phyloP scores from a whole-genome alignment of 1,140 invertebrate species.

The Drosophila albomicans region DNA sequence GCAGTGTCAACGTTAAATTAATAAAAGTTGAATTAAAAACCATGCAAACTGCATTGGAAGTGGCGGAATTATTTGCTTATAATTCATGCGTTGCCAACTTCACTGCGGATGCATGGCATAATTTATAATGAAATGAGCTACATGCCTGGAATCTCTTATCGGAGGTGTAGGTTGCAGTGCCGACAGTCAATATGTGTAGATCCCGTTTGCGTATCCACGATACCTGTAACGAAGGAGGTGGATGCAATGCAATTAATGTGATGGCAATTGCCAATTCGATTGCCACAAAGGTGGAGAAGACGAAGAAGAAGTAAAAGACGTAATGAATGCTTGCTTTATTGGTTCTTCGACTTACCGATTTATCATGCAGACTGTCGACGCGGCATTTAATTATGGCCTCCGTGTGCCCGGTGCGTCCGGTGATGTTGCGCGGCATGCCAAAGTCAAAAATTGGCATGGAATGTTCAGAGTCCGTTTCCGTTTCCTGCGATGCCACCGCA shows the following conservation, averaged over 20 bases:
- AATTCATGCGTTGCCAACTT: not conserved
- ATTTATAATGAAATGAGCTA: slow-evolving; percentile 11
- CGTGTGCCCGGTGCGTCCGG: slow-evolving; percentile 92
- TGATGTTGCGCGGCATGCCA: slow-evolving; percentile 92
- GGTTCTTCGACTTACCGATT: slow-evolving; percentile 87
- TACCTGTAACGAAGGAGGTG: slow-evolving; percentile 85
- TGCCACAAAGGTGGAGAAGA: not conserved
- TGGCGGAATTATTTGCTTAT: not conserved
- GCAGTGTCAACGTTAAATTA: not conserved
- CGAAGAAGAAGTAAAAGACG: not conserved
- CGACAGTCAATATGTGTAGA: slow-evolving; percentile 91
- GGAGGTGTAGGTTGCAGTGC: slow-evolving; percentile 90
- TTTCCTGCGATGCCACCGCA: slow-evolving; percentile 38
- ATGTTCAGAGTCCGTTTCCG: slow-evolving; percentile 51
- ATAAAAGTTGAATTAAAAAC: not conserved
- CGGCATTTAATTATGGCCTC: slow-evolving; percentile 93
- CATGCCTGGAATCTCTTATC: slow-evolving; percentile 89
- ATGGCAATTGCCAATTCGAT: slow-evolving; percentile 7
- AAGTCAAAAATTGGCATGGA: slow-evolving; percentile 88
- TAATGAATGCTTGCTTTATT: slow-evolving; percentile 7
- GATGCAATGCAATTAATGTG: slow-evolving; percentile 47
- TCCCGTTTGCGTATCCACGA: slow-evolving; percentile 92
- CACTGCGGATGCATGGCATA: not conserved
- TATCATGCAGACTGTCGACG: slow-evolving; percentile 92
- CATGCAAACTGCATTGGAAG: not conserved